phyloP scores from a whole-genome alignment of 2,888 invertebrate species.

The Palloptera scutellata region DNA sequence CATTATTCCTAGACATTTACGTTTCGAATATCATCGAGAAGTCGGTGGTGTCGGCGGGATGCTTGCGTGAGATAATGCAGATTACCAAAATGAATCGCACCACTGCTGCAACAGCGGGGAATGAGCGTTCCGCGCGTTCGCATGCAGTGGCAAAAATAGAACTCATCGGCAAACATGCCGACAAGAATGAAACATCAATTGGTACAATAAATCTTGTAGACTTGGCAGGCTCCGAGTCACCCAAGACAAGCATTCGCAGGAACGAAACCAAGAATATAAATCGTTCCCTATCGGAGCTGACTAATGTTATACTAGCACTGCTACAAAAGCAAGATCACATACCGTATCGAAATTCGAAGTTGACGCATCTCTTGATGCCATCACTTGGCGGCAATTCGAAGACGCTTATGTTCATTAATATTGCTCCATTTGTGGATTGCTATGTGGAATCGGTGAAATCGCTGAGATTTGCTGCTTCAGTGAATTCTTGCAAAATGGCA shows the following conservation, averaged over 20 bases:
- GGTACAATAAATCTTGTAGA: constrained; percentile 85
- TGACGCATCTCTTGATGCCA: constrained; percentile 88
- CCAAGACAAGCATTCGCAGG: constrained; percentile 74
- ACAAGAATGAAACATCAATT: constrained; percentile 70
- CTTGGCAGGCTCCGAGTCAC: constrained; percentile 87
- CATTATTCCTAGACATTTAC: no score
- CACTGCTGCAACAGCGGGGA: constrained; percentile 78
- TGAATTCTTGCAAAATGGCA: constrained; percentile 81
- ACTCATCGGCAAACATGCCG: constrained; percentile 72
- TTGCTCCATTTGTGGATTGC: constrained; percentile 85
- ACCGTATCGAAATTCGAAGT: constrained; percentile 88
- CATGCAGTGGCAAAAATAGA: constrained; percentile 77
- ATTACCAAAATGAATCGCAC: constrained; percentile 82
- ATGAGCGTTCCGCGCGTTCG: constrained; percentile 75
- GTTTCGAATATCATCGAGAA: constrained; percentile 77
- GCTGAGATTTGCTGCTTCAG: constrained; percentile 85
- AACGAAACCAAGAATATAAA: constrained; percentile 88
- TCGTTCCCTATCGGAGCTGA: constrained; percentile 79
- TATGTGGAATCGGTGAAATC: constrained; percentile 88
- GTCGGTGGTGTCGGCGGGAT: constrained; percentile 70
- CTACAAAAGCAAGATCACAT: constrained; percentile 84
- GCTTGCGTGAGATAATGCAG: constrained; percentile 74
- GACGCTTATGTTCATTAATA: constrained; percentile 91
- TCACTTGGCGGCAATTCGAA: constrained; percentile 91
- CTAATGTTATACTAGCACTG: constrained; percentile 83